Base-by-base conservation (phyloP, 2,797 vertebrate species). In the Rhynchotus rufescens region DNA sequence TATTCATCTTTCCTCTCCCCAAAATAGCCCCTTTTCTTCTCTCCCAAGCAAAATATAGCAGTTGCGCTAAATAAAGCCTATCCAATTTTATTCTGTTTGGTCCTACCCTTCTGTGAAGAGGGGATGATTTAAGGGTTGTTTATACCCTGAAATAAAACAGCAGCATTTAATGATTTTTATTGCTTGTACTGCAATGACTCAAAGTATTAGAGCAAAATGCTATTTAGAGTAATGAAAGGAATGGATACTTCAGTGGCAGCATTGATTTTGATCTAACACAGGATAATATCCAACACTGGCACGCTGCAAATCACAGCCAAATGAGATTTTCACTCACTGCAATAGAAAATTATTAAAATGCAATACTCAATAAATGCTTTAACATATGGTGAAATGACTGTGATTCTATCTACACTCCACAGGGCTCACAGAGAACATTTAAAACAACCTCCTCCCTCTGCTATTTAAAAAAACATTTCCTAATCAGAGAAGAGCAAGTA, bases 141-240 rank as follows among this genome's bases (percentile, higher is more conserved):
- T 95, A 91, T n/a, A 61, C 44, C 65, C 89, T 75, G 85, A 93
- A 95, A 95, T 81, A 77, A 94, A 92, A 9, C 75, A 76, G 60
- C 85, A 94, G 30, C 89, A 93, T 95, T 95, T 92, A 84, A 90
- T 91, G 91, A 40, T 83, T 95, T 92, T 94, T 84, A 84, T 87
- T 94, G 87, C 85, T 96, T 69, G 44, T 57, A 75, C 78, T 90
- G 83, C 83, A 91, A 40, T 92, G 88, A 88, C 73, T 96, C 91
- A 75, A 60, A 82, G 73, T 69, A 95, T 90, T 77, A 86, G 93
- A 88, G 89, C 86, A 95, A 96, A 96, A 78, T 78, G 84, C 74
- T 95, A 73, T 97, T 96, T 90, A 92, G 89, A 93, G 79, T 89
- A 92, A 72, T 83, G 84, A 94, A 83, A 91, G 84, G 79, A 79